These are phyloP conservation scores for Pagetopsis macropterus DNA, from an alignment of 2,797 vertebrate species.

Conservation along the genomic window DNA sequence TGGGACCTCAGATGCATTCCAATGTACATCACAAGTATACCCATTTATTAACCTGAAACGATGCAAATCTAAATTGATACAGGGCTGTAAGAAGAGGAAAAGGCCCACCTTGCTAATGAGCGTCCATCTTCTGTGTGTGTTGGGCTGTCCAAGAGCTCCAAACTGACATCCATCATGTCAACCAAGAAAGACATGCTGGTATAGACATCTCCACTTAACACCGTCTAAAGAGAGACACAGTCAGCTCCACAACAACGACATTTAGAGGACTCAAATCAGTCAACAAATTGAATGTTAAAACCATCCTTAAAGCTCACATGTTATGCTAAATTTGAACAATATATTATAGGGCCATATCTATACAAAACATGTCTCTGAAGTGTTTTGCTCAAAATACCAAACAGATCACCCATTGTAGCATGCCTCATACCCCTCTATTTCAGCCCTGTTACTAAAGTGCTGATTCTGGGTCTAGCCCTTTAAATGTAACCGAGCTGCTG, in stretches of 20 bases:
- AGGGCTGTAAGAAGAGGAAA: background rate
- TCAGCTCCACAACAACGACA: background rate
- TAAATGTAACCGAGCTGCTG: no score
- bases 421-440: no score
- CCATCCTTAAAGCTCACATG: background rate
- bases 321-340: no score
- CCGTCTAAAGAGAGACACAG: slow-evolving; percentile 83
- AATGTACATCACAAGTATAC: background rate
- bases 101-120: slow-evolving; percentile 89
- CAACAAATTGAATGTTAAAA: background rate
- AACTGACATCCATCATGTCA: slow-evolving; percentile 96
- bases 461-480: no score
- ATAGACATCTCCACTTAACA: slow-evolving; percentile 95
- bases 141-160: slow-evolving; percentile 90
- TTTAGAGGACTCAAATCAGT: background rate
- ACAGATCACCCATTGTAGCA: no score
- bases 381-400: no score
- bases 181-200: slow-evolving; percentile 91
- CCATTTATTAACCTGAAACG: background rate
- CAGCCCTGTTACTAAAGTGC: no score
- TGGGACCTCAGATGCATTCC: background rate
- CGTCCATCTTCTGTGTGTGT: slow-evolving; percentile 72
- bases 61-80: no score
- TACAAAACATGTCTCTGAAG: no score
- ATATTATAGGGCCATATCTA: no score